phyloP scores from a whole-genome alignment of 2,888 invertebrate genomes.

The Molanna angustata region DNA sequence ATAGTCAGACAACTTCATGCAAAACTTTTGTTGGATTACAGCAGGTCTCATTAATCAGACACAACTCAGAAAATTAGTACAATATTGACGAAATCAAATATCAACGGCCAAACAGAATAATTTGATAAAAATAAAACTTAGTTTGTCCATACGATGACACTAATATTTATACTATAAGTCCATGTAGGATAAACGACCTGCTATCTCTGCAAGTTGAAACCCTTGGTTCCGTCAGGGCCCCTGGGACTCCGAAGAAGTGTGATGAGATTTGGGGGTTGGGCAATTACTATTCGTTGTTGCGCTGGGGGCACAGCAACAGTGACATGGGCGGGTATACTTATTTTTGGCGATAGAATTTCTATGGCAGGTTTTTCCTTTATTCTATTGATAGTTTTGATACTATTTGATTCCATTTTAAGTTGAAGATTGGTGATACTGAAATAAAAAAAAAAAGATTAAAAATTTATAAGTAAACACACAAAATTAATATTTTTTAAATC shows the following conservation, averaged over 20 bases:
- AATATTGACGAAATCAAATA: too few relatives aligned
- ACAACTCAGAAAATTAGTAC: too few relatives aligned
- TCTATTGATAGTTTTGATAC: slow-evolving; percentile 37
- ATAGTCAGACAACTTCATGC: too few relatives aligned
- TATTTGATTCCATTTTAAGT: slow-evolving; percentile 38
- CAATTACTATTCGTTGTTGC: slow-evolving; percentile 38
- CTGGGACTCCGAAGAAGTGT: slow-evolving; percentile 69
- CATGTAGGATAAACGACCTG: slow-evolving; percentile 39
- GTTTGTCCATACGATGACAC: too few relatives aligned
- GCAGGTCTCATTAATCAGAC: too few relatives aligned
- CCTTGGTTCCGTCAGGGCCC: slow-evolving; percentile 76
- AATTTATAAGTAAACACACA: too few relatives aligned
- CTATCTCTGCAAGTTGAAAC: slow-evolving; percentile 68
- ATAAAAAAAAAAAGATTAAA: slow-evolving; percentile 21
- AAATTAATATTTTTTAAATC: too few relatives aligned
- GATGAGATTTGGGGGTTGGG: slow-evolving; percentile 50
- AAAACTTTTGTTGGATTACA: too few relatives aligned
- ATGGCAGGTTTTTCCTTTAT: slow-evolving; percentile 33
- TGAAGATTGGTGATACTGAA: slow-evolving; percentile 43
- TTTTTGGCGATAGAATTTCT: slow-evolving; percentile 42
- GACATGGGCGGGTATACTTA: slow-evolving; percentile 39
- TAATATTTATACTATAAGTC: too few relatives aligned
- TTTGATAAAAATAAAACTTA: too few relatives aligned
- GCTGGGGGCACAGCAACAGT: slow-evolving; percentile 27
- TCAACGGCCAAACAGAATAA: too few relatives aligned